Evolutionary conservation across 1,140 invertebrate species (phyloP), one percentile per base, ranked within the genome.

Genomic region (Meteorus sp.): DNA sequence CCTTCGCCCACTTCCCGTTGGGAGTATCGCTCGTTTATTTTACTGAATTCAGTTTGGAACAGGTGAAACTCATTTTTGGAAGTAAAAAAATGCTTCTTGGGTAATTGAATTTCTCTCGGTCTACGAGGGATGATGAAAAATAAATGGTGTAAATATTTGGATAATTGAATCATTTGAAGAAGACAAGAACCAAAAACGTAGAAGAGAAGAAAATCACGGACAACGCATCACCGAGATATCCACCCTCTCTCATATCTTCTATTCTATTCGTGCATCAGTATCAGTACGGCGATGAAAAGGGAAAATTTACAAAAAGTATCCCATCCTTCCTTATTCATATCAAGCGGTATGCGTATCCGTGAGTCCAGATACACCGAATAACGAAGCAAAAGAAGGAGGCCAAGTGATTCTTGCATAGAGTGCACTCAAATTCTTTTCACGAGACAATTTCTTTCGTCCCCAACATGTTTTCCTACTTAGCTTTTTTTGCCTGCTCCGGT

Each of bases 101-200:
- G 55, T 58, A 51, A 58, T 58, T 51, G 15, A 35, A 58, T 58
- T 58, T 58, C n/a, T n/a, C 31, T 17, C 17, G 15, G n/a, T 43
- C 33, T 25, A 39, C 22, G 6, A 22, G 7, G 9, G 19, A 39
- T 45, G 39, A 50, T 56, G 48, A 57, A 35, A 43, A 22, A 29
- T 31, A 9, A 56, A 56, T 23, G 45, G 31, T 51, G 47, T 58
- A 58, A 58, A 51, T 35, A 58, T 23, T 31, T n/a, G 20, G 20
- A 5, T 47, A 50, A 8, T 31, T 35, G 8, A 31, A 15, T 50
- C 15, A 33, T 31, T 17, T 50, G 4, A 39, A 39, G 3, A 39
- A 13, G 3, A 39, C 8, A 39, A 39, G 15, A 39, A 39, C 15
- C 27, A 29, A 5, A 29, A 29, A 29, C 27, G 27, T 5, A 29